phyloP scores from a whole-genome alignment of 2,888 invertebrate genomes.

The Drosophila merina region DNA sequence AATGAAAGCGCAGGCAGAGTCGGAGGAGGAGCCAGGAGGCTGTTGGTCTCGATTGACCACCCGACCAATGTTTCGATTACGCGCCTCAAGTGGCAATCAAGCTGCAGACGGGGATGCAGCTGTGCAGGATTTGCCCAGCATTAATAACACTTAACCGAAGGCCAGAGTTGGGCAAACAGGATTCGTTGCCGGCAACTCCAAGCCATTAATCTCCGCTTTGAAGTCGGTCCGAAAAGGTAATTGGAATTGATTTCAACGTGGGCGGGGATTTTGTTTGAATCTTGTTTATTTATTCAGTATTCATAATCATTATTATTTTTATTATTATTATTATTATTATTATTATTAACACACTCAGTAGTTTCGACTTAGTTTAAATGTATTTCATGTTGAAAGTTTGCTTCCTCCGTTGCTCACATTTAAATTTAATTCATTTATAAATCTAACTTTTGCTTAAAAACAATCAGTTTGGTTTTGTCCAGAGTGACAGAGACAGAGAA shows the following conservation, averaged over 20 bases:
- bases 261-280: constrained; percentile 44
- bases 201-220: constrained; percentile 40
- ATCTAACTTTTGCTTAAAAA: constrained; percentile 70
- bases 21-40: neutral
- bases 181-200: constrained; percentile 5
- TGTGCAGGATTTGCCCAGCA: constrained; percentile 38
- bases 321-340: constrained; percentile 38
- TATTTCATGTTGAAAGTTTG: constrained; percentile 61
- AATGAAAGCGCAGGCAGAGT: constrained; percentile 52
- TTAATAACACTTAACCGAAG: constrained; percentile 63
- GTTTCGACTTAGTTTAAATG: constrained; percentile 69
- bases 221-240: constrained; percentile 17
- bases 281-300: constrained; percentile 72
- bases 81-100: constrained; percentile 46
- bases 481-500: constrained; percentile 45
- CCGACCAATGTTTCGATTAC: constrained; percentile 66
- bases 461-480: constrained; percentile 73
- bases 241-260: constrained; percentile 48
- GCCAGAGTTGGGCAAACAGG: constrained; percentile 17
- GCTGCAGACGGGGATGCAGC: constrained; percentile 44
- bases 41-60: constrained; percentile 44
- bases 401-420: constrained; percentile 4
- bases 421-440: constrained; percentile 54
- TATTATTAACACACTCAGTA: constrained; percentile 79
- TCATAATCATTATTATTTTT: constrained; percentile 48